Evolutionary conservation across 2,888 invertebrate species (phyloP), one percentile per base, ranked within the genome.

Genomic region (Megalurothrips usitatus): DNA sequence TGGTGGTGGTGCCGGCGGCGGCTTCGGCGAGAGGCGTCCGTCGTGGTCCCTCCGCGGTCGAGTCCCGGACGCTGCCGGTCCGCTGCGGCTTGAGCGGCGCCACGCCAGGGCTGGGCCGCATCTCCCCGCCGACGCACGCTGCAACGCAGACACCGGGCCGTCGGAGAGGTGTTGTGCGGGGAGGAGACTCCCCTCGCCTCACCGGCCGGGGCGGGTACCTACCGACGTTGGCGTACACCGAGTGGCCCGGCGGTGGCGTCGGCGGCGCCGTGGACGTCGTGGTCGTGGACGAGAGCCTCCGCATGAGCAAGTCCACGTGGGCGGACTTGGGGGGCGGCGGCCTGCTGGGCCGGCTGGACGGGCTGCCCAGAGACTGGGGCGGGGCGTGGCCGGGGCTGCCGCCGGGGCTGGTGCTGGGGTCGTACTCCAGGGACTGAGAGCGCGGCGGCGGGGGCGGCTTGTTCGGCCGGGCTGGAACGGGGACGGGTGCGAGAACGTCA

Each of bases 21-120:
- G 79, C 79, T 79, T 86, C 52, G 85, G 81, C 26, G 86, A 86
- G 19, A 83, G 84, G 80, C n/a, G 47, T 75, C 80, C 81, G 87
- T 93, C 92, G 82, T 93, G 90, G 81, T 75, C 87, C 94, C 47
- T 84, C 84, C 12, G 81, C 79, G 2, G 79, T 81, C 23, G 82
- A 80, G 48, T 85, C 95, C 84, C 95, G 90, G 93, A 96, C 94
- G 86, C 95, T 95, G 79, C 95, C 94, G 26, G 94, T 94, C 83
- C 96, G 89, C 87, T 95, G 94, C 23, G 95, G 96, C 87, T 96
- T 96, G 81, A 94, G 91, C 19, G 94, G 94, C 80, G 94, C 93
- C 84, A 52, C 52, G 52, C 52, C 10, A 10, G 52, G 19, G 52
- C 52, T 12, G 23, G 68, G 11, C 23, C n/a, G 68, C 68, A 23